Conservation (phyloP, 2,113 vertebrate species). For the Prolemur simus region DNA sequence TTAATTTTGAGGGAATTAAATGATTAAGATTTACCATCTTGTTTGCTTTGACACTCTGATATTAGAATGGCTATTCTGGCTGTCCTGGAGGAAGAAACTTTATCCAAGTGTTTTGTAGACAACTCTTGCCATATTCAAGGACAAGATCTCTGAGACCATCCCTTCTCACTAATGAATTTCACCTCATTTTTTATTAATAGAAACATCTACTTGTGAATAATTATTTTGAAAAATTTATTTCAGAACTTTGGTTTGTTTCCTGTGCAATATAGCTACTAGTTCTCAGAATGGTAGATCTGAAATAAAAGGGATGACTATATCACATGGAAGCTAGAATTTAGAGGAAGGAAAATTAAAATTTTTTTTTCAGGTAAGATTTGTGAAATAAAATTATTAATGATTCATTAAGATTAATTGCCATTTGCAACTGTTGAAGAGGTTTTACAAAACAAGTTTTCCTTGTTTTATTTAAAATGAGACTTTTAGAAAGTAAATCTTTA, state of each 20-base stretch:
- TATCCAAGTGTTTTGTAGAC: background rate
- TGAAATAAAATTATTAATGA: background rate
- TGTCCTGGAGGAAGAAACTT: background rate
- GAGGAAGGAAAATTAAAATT: background rate
- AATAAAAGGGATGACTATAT: background rate
- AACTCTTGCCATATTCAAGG: background rate
- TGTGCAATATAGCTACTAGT: background rate
- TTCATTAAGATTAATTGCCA: background rate
- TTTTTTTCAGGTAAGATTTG: background rate
- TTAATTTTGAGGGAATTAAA: slow-evolving; percentile 6
- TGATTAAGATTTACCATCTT: background rate
- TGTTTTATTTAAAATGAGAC: background rate
- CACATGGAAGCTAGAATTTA: background rate
- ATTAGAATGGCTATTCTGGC: background rate
- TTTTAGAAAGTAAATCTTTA: background rate
- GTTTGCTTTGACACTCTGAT: background rate
- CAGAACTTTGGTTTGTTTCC: background rate
- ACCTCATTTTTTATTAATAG: background rate
- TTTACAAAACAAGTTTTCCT: background rate
- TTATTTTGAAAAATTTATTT: background rate
- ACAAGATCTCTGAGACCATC: background rate
- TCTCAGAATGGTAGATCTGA: background rate
- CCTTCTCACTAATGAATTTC: background rate
- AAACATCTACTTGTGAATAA: background rate
- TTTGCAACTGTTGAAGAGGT: background rate